Evolutionary conservation across 2,888 invertebrate genomes (phyloP).

Genomic region (Tetranychus truncatus): DNA sequence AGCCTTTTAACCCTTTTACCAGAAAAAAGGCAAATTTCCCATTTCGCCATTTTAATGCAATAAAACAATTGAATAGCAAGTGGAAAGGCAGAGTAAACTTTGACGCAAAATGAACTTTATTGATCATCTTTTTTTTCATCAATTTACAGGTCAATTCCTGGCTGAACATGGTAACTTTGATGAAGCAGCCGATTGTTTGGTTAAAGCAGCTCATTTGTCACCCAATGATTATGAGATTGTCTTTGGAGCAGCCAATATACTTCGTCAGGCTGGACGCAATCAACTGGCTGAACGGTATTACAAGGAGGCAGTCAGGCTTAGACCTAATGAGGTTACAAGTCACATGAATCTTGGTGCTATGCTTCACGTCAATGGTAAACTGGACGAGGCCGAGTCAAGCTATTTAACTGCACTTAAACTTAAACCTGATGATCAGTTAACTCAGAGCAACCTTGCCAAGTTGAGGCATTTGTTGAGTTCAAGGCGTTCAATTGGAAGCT

Average conservation of each 20-base stretch:
- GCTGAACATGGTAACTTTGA: conserved; percentile 54
- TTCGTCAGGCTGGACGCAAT: conserved; percentile 45
- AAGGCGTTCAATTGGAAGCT: conserved; percentile 4
- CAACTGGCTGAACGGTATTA: conserved; percentile 72
- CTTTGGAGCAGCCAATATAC: conserved; percentile 68
- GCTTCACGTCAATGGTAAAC: conserved; percentile 75
- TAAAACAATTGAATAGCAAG: too few relatives aligned
- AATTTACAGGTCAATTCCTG: conserved; percentile 59
- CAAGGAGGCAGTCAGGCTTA: conserved; percentile 49
- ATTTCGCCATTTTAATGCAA: too few relatives aligned
- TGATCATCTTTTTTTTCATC: conserved; percentile 14
- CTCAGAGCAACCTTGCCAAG: conserved; percentile 68
- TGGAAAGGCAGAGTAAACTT: too few relatives aligned
- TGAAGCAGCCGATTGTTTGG: conserved; percentile 63
- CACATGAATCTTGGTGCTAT: conserved; percentile 90
- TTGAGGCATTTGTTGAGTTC: conserved; percentile 37
- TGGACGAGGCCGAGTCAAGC: conserved; percentile 62
- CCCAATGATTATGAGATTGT: conserved; percentile 63
- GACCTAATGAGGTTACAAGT: conserved; percentile 57
- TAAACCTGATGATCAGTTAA: conserved; percentile 70
- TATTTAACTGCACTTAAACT: conserved; percentile 67
- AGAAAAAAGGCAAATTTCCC: too few relatives aligned
- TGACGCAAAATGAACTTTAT: too few relatives aligned
- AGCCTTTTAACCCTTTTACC: too few relatives aligned
- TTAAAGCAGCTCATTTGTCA: conserved; percentile 55